Evolutionary conservation across 2,797 vertebrate species (phyloP), one percentile per base, ranked within the genome.

Genomic region (Sebastiscus tertius): DNA sequence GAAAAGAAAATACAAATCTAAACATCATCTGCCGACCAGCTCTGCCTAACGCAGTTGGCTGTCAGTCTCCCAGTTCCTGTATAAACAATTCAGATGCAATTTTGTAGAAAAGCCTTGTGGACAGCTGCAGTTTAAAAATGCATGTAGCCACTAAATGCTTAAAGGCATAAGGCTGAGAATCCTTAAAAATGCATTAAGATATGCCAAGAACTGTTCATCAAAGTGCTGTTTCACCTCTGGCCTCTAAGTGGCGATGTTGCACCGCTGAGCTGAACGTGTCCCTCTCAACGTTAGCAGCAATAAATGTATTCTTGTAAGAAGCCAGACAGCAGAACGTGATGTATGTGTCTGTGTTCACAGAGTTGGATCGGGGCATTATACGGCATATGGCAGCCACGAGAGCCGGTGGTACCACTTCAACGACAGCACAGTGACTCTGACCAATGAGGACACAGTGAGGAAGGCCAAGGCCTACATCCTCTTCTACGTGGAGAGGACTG

Each of bases 401-500:
- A 97, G 96, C 29, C 95, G 93, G 81, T 99, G 99, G 99, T 99
- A 97, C 96, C 99, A 99, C 88, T 99, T 99, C 95, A 99, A 99
- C 1, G 98, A 99, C 96, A 98, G 98, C 91, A 99, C 98, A 29
- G 98, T 99, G 71, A 99, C 97, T 29, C 88, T 97, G 94, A 97
- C 97, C 0, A 97, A 95, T 1, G 98, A 99, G 88, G 97, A 99
- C 79, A 95, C 97, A 0, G 98, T 99, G 88, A 95, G 93, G 80
- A 99, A 98, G 92, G 98, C 99, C 85, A 99, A 99, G 95, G 99
- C 98, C 80, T 99, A 99, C 91, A 98, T 99, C 92, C 97, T 99
- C 34, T 99, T 99, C 90, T 99, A 99, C 0, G 97, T 97, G 85
- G 97, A 98, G 89, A 96, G 95, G 74, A 96, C 95, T 80, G 94